Evolutionary conservation across 2,113 vertebrate species (phyloP), one percentile per base, ranked within the genome.

Genomic region (Hippoglossus stenolepis): DNA sequence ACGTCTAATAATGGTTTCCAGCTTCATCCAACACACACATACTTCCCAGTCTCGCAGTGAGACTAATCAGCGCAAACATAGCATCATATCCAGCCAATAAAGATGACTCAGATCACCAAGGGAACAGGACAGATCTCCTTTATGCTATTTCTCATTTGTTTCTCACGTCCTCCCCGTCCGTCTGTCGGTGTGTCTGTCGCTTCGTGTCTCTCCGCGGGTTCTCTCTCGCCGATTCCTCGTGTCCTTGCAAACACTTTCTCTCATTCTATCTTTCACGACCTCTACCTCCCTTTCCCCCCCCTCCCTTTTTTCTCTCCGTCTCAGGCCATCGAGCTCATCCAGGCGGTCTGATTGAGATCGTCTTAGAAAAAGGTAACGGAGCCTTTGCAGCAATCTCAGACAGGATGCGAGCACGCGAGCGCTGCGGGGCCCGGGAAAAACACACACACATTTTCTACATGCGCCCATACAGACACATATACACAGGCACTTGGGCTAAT

Each of bases 71-170:
- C 54, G 38, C 72, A 49, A 75, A 85, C 73, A 83, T 45, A 65
- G 76, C 60, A 70, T 49, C 57, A 71, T 53, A 75, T 70, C 58
- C 71, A 86, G 86, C 75, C 85, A 87, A 83, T 86, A 68, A 80
- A 80, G 35, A 77, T 73, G 82, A 90, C 68, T 87, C 90, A 83
- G 70, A 85, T 90, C 85, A 88, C 90, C 88, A 88, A 87, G 83
- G 87, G 87, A 90, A 88, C 89, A 65, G 80, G 74, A 68, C 65
- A 43, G 68, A 85, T 70, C 71, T 80, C 49, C 65, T 86, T 73
- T 58, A 45, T 66, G 35, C 56, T 17, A 59, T 77, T 70, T 79
- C 49, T 82, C 31, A 14, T 70, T 67, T 80, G 62, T 62, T 72
- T 51, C 28, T 23, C 14, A 23, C 20, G 45, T 38, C 23, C 53